Conservation (phyloP, 1,140 invertebrate genomes). For the Ips typographus region DNA sequence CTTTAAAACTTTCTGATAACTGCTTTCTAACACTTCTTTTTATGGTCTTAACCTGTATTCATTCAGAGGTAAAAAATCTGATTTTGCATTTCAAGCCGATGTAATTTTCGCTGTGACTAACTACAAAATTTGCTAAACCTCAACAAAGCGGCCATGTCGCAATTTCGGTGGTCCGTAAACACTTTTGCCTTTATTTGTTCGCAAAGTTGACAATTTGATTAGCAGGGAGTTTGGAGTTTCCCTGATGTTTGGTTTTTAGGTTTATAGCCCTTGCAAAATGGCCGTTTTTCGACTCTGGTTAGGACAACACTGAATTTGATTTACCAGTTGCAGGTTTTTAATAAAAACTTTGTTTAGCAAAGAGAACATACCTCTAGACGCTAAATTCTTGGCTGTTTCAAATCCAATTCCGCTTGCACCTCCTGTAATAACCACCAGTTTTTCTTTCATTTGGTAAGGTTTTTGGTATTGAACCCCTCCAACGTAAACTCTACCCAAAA, state of each 20-base stretch:
- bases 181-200: not conserved
- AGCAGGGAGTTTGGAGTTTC: not conserved
- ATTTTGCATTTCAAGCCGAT: no score
- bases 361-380: slow-evolving; percentile 48
- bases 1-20: no score
- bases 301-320: not conserved
- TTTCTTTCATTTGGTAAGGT: slow-evolving; percentile 53
- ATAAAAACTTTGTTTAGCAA: not conserved
- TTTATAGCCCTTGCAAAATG: no score
- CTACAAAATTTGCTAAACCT: no score
- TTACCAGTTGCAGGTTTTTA: not conserved
- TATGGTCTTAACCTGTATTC: no score
- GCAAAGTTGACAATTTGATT: not conserved
- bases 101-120: no score
- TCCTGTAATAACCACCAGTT: slow-evolving; percentile 65
- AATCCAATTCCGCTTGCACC: slow-evolving; percentile 61
- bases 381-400: slow-evolving; percentile 58
- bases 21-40: no score
- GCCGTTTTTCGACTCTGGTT: no score
- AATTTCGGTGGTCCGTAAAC: not conserved
- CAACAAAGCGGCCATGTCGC: not conserved
- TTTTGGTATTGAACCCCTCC: slow-evolving; percentile 52
- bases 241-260: not conserved
- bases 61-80: no score
- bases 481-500: slow-evolving; percentile 49